Percentiles rank a stretch among this genome's conserved stretches.
Conservation (phyloP, 64 coral and sea anemone genomes). For the Astreopora myriophthalma region DNA sequence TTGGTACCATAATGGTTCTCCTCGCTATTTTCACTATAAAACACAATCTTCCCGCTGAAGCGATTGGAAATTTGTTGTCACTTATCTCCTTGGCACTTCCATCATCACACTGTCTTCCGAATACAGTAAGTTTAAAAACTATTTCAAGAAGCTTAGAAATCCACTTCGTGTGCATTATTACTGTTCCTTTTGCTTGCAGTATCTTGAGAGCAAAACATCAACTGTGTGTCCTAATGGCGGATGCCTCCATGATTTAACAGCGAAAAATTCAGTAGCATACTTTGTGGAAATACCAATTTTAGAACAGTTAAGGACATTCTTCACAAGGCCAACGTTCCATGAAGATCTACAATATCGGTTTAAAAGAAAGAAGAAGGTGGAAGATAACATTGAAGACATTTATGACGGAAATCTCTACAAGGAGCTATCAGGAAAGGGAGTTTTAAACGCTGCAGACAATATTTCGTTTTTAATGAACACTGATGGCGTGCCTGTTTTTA, state of each 20-base stretch:
- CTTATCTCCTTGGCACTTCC: constrained; percentile 48
- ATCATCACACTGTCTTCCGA: constrained; percentile 14
- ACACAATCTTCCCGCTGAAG: constrained; percentile 48
- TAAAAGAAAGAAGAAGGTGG: constrained; percentile 32
- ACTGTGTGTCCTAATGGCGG: constrained; percentile 60
- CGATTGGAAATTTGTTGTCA: constrained; percentile 13
- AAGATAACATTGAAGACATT: constrained; percentile 75
- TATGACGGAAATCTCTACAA: constrained; percentile 77
- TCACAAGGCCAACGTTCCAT: constrained; percentile 51
- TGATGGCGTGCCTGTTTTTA: constrained; percentile 81
- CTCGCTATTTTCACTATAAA: constrained; percentile 61
- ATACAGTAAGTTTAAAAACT: constrained; percentile 60
- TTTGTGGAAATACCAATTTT: constrained; percentile 67
- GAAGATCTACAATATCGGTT: constrained; percentile 67
- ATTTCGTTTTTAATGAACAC: constrained; percentile 74
- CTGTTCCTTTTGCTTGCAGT: constrained; percentile 42
- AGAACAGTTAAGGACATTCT: constrained; percentile 58
- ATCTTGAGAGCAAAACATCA: constrained; percentile 13
- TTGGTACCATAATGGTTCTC: constrained; percentile 68
- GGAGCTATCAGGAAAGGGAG: constrained; percentile 41
- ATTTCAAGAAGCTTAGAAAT: constrained; percentile 57
- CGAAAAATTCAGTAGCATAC: constrained; percentile 25
- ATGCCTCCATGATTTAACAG: constrained; percentile 47
- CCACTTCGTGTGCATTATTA: constrained; percentile 60
- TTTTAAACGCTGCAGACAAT: constrained; percentile 40